phyloP scores from a whole-genome alignment of 1,140 invertebrate genomes.

The Zophobas atratus region DNA sequence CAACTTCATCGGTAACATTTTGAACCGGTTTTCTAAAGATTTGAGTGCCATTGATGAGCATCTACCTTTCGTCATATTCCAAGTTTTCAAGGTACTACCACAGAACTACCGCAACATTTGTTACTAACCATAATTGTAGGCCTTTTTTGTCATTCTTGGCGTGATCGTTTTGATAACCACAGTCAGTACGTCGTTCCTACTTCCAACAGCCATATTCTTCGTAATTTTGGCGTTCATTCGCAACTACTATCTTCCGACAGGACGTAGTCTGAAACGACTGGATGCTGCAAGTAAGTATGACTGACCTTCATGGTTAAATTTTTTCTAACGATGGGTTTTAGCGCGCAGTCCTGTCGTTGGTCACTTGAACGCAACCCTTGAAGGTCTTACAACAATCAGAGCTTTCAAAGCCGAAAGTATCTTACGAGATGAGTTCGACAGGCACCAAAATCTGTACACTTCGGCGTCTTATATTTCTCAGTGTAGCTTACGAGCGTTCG shows the following conservation, averaged over 20 bases:
- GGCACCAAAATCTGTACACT: slow-evolving; percentile 81
- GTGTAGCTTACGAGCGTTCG: slow-evolving; percentile 76
- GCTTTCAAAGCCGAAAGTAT: slow-evolving; percentile 85
- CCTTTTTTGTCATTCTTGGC: slow-evolving; percentile 37
- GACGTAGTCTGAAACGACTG: slow-evolving; percentile 76
- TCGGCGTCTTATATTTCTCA: slow-evolving; percentile 77
- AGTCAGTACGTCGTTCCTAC: slow-evolving; percentile 56
- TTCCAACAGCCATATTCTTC: slow-evolving; percentile 70
- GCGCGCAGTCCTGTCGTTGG: slow-evolving; percentile 76
- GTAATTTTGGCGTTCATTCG: slow-evolving; percentile 71
- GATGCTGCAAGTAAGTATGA: slow-evolving; percentile 80
- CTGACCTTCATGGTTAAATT: slow-evolving; percentile 72
- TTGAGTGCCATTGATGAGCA: slow-evolving; percentile 55
- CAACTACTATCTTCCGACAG: slow-evolving; percentile 74
- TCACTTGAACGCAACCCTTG: slow-evolving; percentile 77
- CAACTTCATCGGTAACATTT: too few relatives aligned
- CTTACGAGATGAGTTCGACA: slow-evolving; percentile 85
- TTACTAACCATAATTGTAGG: slow-evolving; percentile 18
- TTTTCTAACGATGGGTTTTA: slow-evolving; percentile 45
- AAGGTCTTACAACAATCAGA: slow-evolving; percentile 88
- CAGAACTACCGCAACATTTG: too few relatives aligned
- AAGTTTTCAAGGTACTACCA: slow-evolving; percentile 53
- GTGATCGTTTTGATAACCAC: slow-evolving; percentile 52
- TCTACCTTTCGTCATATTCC: slow-evolving; percentile 55
- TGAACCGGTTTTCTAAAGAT: too few relatives aligned